phyloP scores from a whole-genome alignment of 2,797 vertebrate species.

The Chelmon rostratus region DNA sequence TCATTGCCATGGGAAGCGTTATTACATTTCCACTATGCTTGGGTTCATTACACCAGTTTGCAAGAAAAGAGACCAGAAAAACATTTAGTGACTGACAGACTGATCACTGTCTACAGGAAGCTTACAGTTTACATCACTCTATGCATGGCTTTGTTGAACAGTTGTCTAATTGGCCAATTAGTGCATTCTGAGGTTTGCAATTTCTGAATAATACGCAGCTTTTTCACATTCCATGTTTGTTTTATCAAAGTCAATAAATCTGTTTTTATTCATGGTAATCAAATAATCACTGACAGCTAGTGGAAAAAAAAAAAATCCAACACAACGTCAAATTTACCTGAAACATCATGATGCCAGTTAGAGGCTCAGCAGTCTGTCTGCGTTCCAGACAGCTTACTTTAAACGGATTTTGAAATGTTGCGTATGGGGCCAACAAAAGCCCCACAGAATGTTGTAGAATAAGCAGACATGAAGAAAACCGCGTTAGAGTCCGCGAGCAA shows the following conservation, averaged over 20 bases:
- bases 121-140: neutral
- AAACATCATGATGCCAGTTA: neutral
- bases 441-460: neutral
- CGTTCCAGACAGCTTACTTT: neutral
- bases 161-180: slow-evolving; percentile 1
- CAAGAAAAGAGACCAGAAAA: slow-evolving; percentile 31
- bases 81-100: slow-evolving; percentile 24
- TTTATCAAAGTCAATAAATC: neutral
- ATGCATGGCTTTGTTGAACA: neutral
- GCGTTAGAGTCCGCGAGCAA: neutral
- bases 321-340: slow-evolving; percentile 24
- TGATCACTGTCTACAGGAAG: neutral
- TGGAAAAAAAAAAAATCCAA: neutral
- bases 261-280: slow-evolving; percentile 4
- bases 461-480: neutral
- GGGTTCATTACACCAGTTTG: slow-evolving; percentile 49
- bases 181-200: neutral
- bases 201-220: neutral
- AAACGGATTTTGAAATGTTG: neutral
- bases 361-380: neutral
- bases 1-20: slow-evolving; percentile 45
- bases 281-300: neutral
- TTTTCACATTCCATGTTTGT: neutral
- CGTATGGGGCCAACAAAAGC: neutral
- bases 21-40: slow-evolving; percentile 41